Evolutionary conservation across 2,797 vertebrate genomes (phyloP).

Genomic region (Lithobates sylvaticus): DNA sequence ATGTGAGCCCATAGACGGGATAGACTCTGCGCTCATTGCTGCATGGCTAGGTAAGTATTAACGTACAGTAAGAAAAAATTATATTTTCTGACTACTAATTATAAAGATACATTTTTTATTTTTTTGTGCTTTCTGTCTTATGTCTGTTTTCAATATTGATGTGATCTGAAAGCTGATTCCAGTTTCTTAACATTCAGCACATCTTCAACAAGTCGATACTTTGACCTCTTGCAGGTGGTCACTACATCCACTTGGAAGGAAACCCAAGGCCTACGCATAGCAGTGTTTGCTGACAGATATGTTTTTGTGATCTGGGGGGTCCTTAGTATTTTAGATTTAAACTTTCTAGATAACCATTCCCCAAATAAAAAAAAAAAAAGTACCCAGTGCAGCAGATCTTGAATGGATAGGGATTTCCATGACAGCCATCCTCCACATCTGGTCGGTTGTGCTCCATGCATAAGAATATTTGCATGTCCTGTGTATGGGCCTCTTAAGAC

Average conservation of each 20-base stretch:
- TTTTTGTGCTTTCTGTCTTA: not conserved
- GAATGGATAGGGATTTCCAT: not conserved
- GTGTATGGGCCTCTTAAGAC: too few species aligned
- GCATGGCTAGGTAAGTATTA: constrained; percentile 89
- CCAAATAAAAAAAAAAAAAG: too few species aligned
- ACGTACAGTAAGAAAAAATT: not conserved
- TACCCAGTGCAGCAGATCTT: not conserved
- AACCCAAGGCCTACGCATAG: not conserved
- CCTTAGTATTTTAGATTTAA: not conserved
- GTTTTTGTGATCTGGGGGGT: not conserved
- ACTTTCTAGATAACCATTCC: not conserved
- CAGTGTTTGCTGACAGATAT: constrained; percentile 2
- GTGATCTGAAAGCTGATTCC: not conserved
- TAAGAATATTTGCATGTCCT: too few species aligned
- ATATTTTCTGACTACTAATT: too few species aligned
- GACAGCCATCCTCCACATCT: too few species aligned
- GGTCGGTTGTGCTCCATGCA: too few species aligned
- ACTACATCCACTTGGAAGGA: not conserved
- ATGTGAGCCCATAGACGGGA: constrained; percentile 96
- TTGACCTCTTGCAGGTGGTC: constrained; percentile 19
- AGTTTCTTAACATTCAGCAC: not conserved
- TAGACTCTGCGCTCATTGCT: constrained; percentile 92
- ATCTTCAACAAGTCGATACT: not conserved
- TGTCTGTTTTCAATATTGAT: not conserved
- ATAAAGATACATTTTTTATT: not conserved